Percentiles rank a stretch among this genome's conserved stretches.
phyloP scores from a whole-genome alignment of 2,797 vertebrate species.

The Falco naumanni region DNA sequence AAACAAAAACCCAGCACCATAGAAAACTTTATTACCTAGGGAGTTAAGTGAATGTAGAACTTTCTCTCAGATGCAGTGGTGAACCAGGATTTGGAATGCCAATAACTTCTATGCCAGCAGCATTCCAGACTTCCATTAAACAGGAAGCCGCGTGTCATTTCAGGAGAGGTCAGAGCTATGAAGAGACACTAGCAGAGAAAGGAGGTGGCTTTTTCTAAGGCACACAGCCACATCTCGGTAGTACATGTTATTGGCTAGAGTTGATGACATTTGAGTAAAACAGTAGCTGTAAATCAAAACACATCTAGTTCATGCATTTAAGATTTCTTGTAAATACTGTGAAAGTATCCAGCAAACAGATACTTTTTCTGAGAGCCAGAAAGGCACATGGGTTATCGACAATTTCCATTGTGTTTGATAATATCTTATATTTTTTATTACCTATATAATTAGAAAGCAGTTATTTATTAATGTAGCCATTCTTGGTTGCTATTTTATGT shows the following conservation, averaged over 20 bases:
- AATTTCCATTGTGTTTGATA: background rate
- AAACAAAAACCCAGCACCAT: background rate
- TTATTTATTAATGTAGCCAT: background rate
- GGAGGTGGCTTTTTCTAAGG: background rate
- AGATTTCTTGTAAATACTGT: background rate
- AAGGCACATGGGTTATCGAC: background rate
- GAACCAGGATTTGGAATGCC: background rate
- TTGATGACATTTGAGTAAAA: background rate
- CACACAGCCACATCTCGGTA: background rate
- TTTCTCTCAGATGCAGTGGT: background rate
- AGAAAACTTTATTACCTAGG: background rate
- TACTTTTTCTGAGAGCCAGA: background rate
- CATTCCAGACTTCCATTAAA: background rate
- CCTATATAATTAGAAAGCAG: background rate
- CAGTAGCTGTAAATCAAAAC: background rate
- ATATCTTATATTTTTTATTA: background rate
- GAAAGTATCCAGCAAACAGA: background rate
- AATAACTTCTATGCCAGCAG: background rate
- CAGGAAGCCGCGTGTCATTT: background rate
- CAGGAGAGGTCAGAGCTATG: background rate
- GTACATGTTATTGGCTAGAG: background rate
- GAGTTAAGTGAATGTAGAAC: background rate
- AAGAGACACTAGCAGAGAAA: background rate
- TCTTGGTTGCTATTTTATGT: background rate
- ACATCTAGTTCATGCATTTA: background rate